Evolutionary conservation across 2,113 vertebrate species (phyloP), one percentile per base, ranked within the genome.

Genomic region (Puntigrus tetrazona): DNA sequence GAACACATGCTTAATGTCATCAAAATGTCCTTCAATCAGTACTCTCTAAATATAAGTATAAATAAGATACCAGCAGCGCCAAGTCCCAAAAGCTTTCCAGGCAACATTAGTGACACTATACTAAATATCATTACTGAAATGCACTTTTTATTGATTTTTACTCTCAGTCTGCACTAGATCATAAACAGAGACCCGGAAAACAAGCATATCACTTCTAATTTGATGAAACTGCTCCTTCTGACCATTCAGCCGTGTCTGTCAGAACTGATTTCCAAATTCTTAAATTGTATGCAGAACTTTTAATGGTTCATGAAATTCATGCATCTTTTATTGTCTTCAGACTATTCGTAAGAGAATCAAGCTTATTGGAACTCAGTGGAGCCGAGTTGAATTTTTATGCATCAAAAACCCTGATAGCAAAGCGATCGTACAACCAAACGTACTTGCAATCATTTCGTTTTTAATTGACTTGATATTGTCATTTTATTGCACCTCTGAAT

Each of bases 221-320:
- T 80, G 59, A 80, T 80, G 36, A 80, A 80, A 47, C 25, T 45
- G 78, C 55, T 27, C 13, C 20, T 27, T 78, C 36, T 61, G 55
- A 25, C 65, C 45, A 20, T 81, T 81, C 65, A 81, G 29, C 45
- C 63, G 29, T 52, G 45, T 55, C 79, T 70, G 79, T 81, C 63
- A 69, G 63, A 70, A 55, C 29, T 55, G 43, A 81, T 81, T 70
- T 67, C 3, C 31, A 67, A 81, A 81, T 61, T 27, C 34, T 20
- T 65, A 31, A 80, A 65, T 80, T 69, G 29, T 36, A 25, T 81
- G 29, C 43, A 38, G 10, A 70, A 81, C 61, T 81, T 69, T 55
- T 70, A 80, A 80, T 67, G 59, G 78, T 81, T 81, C 38, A 36
- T 70, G 31, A 70, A 25, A 70, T 81, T 50, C 79, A 27, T 25